Evolutionary conservation across 2,113 vertebrate genomes (phyloP).

Genomic region (Lathamus discolor): DNA sequence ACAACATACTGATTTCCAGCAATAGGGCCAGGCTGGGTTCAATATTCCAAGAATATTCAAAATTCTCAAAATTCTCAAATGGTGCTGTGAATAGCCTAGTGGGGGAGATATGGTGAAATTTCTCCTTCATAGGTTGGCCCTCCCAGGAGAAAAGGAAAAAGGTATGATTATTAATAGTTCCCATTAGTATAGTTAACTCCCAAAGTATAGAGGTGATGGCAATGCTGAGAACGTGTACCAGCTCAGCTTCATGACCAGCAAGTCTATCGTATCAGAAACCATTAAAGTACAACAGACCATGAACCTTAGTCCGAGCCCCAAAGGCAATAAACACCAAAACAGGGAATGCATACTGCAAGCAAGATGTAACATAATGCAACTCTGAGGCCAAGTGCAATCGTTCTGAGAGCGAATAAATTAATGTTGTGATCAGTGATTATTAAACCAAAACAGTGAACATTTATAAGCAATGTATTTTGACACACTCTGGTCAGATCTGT

Average conservation of each 20-base stretch:
- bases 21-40: background rate
- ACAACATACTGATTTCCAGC: background rate
- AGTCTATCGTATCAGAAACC: background rate
- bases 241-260: background rate
- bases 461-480: background rate
- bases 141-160: background rate
- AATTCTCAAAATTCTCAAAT: background rate
- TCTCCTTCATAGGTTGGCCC: background rate
- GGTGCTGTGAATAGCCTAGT: background rate
- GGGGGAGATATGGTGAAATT: background rate
- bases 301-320: background rate
- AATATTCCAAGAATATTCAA: background rate
- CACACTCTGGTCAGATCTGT: background rate
- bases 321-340: background rate
- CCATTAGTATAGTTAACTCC: background rate
- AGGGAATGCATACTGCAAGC: background rate
- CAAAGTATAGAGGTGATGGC: background rate
- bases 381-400: background rate
- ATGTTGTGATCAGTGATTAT: background rate
- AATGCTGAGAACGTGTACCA: background rate
- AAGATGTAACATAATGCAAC: background rate
- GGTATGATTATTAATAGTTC: background rate
- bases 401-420: background rate
- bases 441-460: background rate
- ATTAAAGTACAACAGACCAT: background rate